Evolutionary conservation across 2,113 vertebrate genomes (phyloP), one percentile per base, ranked within the genome.

Genomic region (Takifugu bimaculatus): DNA sequence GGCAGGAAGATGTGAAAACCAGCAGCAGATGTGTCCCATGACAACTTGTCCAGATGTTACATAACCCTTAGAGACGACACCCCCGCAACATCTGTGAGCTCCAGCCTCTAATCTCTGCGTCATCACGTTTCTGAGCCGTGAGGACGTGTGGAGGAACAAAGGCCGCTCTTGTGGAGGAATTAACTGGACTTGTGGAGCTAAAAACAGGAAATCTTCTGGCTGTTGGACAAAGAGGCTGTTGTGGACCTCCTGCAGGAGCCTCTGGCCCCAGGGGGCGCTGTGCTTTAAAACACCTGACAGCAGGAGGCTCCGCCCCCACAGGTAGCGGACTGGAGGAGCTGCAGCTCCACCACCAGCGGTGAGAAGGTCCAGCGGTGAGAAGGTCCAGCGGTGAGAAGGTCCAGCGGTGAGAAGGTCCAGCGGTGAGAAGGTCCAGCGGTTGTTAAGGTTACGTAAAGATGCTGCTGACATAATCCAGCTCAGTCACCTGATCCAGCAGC

Each of bases 21-120:
- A 55, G 61, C 5, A 68, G 55, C 76, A 83, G 70, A 83, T 87
- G 76, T 81, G 67, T 47, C 54, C 48, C 3, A 0, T 20, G 57
- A 70, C 7, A 44, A 57, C 55, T 65, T 12, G 50, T 77, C 70
- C 79, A 77, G 70, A 81, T 54, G 7, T 84, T 83, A 69, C 65
- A 78, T 75, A 85, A 84, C 53, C 60, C 62, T 54, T 59, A 35
- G 55, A 49, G 50, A 59, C 26, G 55, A 61, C 61, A 10, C 47
- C 44, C 4, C 13, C 51, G 53, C 57, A 65, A 82, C 84, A 80
- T 82, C 72, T 66, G 79, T 71, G 43, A 47, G 43, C 74, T 45
- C 49, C 62, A 71, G 57, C 28, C 57, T 65, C 59, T 78, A 76
- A 82, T 82, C 71, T 74, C n/a, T 2, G 52, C 10, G 52, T 70